These are phyloP conservation scores for Heliornis fulica DNA, from an alignment of 2,113 vertebrate species.

Conservation along the genomic window DNA sequence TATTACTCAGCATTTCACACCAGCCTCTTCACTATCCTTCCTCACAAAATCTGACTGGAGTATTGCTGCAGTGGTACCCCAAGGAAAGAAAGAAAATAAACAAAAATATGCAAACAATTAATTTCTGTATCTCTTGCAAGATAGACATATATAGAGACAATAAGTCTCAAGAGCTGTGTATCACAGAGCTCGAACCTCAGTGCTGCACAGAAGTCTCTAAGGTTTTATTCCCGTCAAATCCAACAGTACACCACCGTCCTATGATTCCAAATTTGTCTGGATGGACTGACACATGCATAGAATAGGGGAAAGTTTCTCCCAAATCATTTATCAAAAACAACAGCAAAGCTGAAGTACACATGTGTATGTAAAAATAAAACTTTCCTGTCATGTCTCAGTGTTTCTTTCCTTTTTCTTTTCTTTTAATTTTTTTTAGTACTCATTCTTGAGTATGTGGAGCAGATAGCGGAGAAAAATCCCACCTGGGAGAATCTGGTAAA, in stretches of 20 bases:
- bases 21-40: not conserved
- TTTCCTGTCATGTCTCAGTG: not conserved
- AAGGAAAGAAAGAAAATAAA: not conserved
- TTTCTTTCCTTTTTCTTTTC: not conserved
- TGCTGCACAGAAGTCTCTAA: not conserved
- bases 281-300: not conserved
- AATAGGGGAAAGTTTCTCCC: not conserved
- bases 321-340: not conserved
- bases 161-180: not conserved
- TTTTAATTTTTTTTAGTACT: not conserved
- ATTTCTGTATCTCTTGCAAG: not conserved
- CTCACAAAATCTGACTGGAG: not conserved
- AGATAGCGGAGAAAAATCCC: not conserved
- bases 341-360: not conserved
- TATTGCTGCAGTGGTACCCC: not conserved
- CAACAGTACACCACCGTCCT: not conserved
- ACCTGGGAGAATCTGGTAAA: slow-evolving; percentile 3
- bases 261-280: not conserved
- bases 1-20: not conserved
- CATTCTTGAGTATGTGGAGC: not conserved
- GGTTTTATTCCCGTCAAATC: not conserved
- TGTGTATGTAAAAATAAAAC: not conserved
- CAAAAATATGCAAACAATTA: not conserved
- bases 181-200: not conserved
- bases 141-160: not conserved